Conservation (phyloP, 2,797 vertebrate species). For the Neosalanx taihuensis region DNA sequence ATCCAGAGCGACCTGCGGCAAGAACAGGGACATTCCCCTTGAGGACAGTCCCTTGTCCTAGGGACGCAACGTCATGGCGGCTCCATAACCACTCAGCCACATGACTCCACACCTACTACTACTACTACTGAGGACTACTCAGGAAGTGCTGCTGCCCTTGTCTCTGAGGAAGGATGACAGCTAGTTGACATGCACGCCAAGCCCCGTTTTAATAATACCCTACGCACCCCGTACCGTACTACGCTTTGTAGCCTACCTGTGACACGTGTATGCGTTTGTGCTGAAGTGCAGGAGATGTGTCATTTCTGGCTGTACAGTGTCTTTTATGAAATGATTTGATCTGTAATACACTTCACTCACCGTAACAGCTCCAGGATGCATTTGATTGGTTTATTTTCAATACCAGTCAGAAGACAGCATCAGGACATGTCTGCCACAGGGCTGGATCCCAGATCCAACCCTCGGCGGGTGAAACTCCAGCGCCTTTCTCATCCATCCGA, state of each 20-base stretch:
- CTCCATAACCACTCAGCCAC: no score
- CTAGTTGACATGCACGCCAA: constrained; percentile 34
- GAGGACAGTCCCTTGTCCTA: no score
- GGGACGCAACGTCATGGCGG: no score
- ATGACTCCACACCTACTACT: not conserved
- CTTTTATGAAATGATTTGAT: not conserved
- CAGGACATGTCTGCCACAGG: no score
- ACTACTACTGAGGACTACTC: constrained; percentile 23
- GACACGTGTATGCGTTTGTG: not conserved
- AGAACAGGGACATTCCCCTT: no score
- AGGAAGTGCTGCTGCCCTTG: not conserved
- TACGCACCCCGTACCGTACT: constrained; percentile 23
- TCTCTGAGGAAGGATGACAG: constrained; percentile 11
- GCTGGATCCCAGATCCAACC: no score
- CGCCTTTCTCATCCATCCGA: no score
- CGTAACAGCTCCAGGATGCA: not conserved
- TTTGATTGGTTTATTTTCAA: not conserved
- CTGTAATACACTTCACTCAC: not conserved
- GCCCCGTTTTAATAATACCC: constrained; percentile 21
- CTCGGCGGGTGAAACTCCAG: no score
- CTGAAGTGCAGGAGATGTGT: not conserved
- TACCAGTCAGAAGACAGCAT: no score
- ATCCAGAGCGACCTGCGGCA: no score
- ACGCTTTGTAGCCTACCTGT: not conserved
- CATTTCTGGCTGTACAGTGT: no score